These are phyloP conservation scores for Electrophaes corylata DNA, from an alignment of 2,888 invertebrate genomes.

Conservation along the genomic window DNA sequence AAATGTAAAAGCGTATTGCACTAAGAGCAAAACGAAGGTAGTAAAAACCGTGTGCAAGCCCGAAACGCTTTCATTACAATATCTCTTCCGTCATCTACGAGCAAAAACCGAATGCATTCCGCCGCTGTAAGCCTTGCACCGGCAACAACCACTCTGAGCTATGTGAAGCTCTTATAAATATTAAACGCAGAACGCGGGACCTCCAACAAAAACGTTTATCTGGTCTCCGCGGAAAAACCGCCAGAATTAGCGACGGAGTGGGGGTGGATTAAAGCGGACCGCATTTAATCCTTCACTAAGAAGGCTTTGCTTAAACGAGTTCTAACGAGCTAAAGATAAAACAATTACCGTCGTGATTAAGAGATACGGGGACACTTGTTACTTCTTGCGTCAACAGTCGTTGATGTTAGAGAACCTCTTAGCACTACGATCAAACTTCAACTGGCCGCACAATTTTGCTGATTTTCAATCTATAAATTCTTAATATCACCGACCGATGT, in stretches of 20 bases:
- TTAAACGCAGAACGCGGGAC: conserved; percentile 71
- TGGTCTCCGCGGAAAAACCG: conserved; percentile 81
- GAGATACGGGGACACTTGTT: conserved; percentile 83
- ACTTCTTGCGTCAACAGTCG: conserved; percentile 69
- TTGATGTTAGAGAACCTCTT: conserved; percentile 50
- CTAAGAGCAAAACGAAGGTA: conserved; percentile 33
- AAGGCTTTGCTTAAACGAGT: conserved; percentile 85
- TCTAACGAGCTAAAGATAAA: conserved; percentile 85
- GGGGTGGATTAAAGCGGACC: conserved; percentile 82
- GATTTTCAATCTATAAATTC: neutral
- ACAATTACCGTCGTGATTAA: conserved; percentile 83
- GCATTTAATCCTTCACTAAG: conserved; percentile 84
- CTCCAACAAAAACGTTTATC: conserved; percentile 82
- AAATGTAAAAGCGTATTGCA: conserved; percentile 27
- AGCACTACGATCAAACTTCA: neutral
- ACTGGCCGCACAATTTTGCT: neutral
- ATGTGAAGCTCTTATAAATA: conserved; percentile 78
- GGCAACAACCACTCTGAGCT: conserved; percentile 68
- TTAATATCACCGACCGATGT: too few relatives aligned
- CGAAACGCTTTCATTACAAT: conserved; percentile 62
- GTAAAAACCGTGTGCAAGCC: conserved; percentile 44
- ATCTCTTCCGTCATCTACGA: conserved; percentile 58
- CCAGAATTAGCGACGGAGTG: conserved; percentile 80
- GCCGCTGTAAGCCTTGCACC: conserved; percentile 70
- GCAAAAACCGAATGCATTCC: conserved; percentile 69